Evolutionary conservation across 2,797 vertebrate genomes (phyloP), one percentile per base, ranked within the genome.

Genomic region (Chloroceryle amazona): DNA sequence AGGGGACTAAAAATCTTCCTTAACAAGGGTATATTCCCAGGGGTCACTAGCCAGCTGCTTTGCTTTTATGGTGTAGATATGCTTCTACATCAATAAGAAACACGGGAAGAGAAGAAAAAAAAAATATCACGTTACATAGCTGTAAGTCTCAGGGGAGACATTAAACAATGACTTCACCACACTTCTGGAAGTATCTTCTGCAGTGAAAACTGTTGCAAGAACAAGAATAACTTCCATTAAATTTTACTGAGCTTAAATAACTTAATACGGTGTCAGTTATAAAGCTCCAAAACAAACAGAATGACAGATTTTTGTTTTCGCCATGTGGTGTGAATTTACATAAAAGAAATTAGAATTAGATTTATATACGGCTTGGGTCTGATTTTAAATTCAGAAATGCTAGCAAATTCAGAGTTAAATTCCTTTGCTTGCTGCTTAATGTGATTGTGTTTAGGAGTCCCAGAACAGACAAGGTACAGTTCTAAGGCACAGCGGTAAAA

Each of bases 1-100:
- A 96, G 96, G 93, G 74, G 91, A 31, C 88, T 75, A 70, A 94
- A 93, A 93, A 81, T 75, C 80, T 91, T 91, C 55, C 74, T 70
- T 89, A 83, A 75, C 19, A 65, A 75, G 71, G 66, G 21, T 95
- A 37, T 94, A 93, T 89, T 96, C 98, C 97, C 89, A 2, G 79
- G 94, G 91, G 97, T 92, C 81, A 47, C 39, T 57, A 75, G 88
- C 84, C 98, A 97, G 96, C 97, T 98, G 97, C 83, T 97, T 93
- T 68, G 82, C 86, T 96, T 96, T 90, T 81, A 81, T 51, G 49
- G 47, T 54, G 15, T 89, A 95, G 96, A 86, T 93, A 91, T 88
- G 70, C 65, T 90, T 84, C 81, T 78, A 57, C 2, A 7, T 95
- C 95, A 82, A 89, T 87, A 92, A 96, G 96, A 88, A 91, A 16